These are phyloP conservation scores for Rosalia funebris DNA, from an alignment of 2,888 invertebrate species.

Conservation along the genomic window DNA sequence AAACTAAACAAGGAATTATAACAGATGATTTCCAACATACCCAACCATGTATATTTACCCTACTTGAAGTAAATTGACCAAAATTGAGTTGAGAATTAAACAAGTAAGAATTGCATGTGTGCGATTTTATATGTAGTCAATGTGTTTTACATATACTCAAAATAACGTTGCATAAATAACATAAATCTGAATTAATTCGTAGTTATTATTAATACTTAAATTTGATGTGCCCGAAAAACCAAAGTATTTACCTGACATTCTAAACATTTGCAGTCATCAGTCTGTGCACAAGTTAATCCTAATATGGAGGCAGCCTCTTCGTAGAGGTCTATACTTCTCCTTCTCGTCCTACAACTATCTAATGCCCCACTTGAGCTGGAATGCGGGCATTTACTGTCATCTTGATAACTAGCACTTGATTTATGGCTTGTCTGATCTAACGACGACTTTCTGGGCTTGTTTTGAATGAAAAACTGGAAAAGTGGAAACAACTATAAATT, in stretches of 20 bases:
- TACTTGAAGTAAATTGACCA: no score
- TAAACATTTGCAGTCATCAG: conserved; percentile 62
- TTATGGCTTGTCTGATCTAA: conserved; percentile 35
- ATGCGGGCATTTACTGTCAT: conserved; percentile 40
- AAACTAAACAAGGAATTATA: no score
- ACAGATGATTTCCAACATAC: no score
- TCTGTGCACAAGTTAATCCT: conserved; percentile 61
- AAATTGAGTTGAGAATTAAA: no score
- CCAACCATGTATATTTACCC: no score
- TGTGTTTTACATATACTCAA: no score
- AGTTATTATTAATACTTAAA: no score
- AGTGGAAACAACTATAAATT: neutral
- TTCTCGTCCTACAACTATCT: conserved; percentile 45
- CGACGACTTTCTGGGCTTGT: conserved; percentile 42
- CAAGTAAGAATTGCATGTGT: no score
- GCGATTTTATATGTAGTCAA: no score
- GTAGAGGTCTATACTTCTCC: conserved; percentile 60
- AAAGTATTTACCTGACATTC: conserved; percentile 62
- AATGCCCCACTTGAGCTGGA: conserved; percentile 24
- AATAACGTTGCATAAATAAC: no score
- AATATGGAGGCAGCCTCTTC: conserved; percentile 62
- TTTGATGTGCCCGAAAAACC: no score
- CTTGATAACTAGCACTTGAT: conserved; percentile 33
- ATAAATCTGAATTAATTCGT: no score
- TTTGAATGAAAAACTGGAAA: conserved; percentile 57